Evolutionary conservation across 2,797 vertebrate genomes (phyloP).

Genomic region (Ceryle rudis): DNA sequence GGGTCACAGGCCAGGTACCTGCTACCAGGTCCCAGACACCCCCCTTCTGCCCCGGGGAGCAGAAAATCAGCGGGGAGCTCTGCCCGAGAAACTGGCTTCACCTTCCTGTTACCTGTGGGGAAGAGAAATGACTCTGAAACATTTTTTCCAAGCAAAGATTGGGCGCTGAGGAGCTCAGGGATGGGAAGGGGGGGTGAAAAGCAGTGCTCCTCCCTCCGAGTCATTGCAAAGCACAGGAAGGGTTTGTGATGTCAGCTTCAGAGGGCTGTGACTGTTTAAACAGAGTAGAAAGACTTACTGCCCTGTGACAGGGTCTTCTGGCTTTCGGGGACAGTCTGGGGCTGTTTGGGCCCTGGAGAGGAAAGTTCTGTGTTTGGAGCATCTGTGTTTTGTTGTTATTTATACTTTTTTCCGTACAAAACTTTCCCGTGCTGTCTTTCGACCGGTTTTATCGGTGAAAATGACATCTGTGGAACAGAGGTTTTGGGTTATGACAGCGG

Average conservation of each 20-base stretch:
- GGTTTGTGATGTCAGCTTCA: fast-evolving
- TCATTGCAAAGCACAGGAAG: fast-evolving
- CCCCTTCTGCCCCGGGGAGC: neutral
- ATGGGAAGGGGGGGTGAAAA: neutral
- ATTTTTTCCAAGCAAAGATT: neutral
- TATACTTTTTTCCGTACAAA: neutral
- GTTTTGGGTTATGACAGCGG: neutral
- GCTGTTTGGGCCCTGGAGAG: neutral
- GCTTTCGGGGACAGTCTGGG: neutral
- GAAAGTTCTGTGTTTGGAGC: neutral
- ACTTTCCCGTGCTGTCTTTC: fast-evolving
- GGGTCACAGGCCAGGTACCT: too few relatives aligned
- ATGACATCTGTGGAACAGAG: fast-evolving
- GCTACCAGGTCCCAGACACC: neutral
- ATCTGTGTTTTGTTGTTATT: neutral
- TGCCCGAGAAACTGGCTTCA: neutral
- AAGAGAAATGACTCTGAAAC: neutral
- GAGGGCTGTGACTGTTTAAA: neutral
- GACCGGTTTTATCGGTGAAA: neutral
- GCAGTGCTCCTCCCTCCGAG: fast-evolving
- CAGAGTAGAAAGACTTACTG: neutral
- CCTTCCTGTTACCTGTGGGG: fast-evolving
- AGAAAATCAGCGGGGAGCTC: neutral
- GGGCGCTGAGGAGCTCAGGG: neutral
- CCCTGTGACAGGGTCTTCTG: too few relatives aligned